Evolutionary conservation across 2,797 vertebrate species (phyloP), one percentile per base, ranked within the genome.

Genomic region (Argya squamiceps): DNA sequence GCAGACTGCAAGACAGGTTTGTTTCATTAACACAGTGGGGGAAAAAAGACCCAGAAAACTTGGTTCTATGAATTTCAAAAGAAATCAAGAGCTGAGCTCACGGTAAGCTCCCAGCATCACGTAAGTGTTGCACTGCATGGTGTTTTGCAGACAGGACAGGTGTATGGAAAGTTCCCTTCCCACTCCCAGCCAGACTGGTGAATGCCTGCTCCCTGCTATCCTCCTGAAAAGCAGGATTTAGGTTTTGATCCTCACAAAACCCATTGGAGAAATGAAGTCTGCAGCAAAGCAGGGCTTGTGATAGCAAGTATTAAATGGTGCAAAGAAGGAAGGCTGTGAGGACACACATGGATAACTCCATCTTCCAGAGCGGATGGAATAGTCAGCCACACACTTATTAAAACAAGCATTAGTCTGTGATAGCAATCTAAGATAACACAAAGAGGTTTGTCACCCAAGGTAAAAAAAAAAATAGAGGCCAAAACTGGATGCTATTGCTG

Each of bases 361-460:
- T 85, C 81, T 89, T 87, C 50, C 79, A 67, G 56, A 68, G 71
- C 0, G 3, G 84, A 94, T 71, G 46, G 77, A 95, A 71, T 37
- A 79, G 58, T 84, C 70, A 92, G 93, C 60, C 58, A 80, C 60
- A 84, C 47, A 34, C 92, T 96, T 95, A 96, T 68, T 91, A 94
- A 93, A 96, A 83, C 60, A 93, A 82, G 53, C 74, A 79, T 68
- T 83, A 88, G 88, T 14, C 64, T 76, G 67, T 53, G 94, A 97
- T 88, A 95, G 79, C 93, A 77, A 93, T 83, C 93, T 88, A 88
- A 91, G 86, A 94, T 85, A 96, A 87, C 44, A 36, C 53, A 71
- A 85, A 84, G 68, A 92, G 92, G 75, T 91, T 53, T 95, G 86
- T 92, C 75, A 92, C 63, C 78, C 62, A 88, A 53, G 27, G 63